Conservation (phyloP, 2,888 invertebrate genomes). For the Ptychoptera contaminata region DNA sequence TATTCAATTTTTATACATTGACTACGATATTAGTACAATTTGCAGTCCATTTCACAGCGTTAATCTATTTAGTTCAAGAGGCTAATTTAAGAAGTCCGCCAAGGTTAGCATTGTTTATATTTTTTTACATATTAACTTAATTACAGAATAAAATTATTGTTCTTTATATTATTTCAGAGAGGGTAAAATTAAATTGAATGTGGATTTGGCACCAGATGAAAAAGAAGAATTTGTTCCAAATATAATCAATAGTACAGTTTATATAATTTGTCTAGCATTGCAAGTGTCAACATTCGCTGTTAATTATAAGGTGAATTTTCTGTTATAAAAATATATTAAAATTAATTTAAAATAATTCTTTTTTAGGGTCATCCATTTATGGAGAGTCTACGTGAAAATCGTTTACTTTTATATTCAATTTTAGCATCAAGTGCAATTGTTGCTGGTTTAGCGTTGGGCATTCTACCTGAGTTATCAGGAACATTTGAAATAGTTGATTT, state of each 20-base stretch:
- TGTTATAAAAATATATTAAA: background rate
- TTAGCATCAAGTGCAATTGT: slow-evolving; percentile 68
- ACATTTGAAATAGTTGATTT: slow-evolving; percentile 94
- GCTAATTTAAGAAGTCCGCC: slow-evolving; percentile 57
- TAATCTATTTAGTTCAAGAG: slow-evolving; percentile 76
- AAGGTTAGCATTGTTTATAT: slow-evolving; percentile 31
- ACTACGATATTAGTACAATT: slow-evolving; percentile 91
- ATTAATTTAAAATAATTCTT: slow-evolving; percentile 10
- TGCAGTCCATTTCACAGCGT: slow-evolving; percentile 80
- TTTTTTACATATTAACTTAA: background rate
- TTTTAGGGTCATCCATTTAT: slow-evolving; percentile 96
- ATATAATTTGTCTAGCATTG: slow-evolving; percentile 92
- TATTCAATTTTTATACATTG: slow-evolving; percentile 95
- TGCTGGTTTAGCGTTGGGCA: slow-evolving; percentile 66
- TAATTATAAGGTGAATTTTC: slow-evolving; percentile 74
- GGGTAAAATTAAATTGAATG: slow-evolving; percentile 40
- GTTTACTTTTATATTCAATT: slow-evolving; percentile 81
- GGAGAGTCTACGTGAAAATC: slow-evolving; percentile 89
- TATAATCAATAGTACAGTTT: slow-evolving; percentile 93
- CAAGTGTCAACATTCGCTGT: slow-evolving; percentile 98
- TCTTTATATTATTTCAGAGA: slow-evolving; percentile 31
- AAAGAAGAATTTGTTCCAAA: slow-evolving; percentile 84
- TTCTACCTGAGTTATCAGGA: slow-evolving; percentile 68
- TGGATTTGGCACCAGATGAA: slow-evolving; percentile 45
- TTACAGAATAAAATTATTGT: no score